Conservation (phyloP, 2,888 invertebrate genomes). For the Caenorhabditis becei region DNA sequence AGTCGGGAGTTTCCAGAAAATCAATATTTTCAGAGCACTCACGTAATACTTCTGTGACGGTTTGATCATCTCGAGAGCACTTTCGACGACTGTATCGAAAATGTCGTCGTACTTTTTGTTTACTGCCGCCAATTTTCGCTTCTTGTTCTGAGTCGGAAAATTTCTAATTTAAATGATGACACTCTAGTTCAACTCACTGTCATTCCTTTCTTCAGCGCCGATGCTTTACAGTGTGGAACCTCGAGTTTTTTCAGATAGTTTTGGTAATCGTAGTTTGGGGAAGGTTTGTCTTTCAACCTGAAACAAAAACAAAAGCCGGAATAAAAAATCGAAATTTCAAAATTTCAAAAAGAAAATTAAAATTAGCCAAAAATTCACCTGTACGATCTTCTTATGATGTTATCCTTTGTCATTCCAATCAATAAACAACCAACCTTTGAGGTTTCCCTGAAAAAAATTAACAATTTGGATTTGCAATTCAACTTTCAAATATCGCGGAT, state of each 20-base stretch:
- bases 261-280: slow-evolving; percentile 25
- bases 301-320: slow-evolving; percentile 13
- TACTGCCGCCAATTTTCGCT: neutral
- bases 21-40: too few relatives aligned
- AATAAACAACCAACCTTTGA: neutral
- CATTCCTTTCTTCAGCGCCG: neutral
- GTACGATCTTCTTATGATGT: slow-evolving; percentile 30
- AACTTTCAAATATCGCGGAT: slow-evolving; percentile 25
- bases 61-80: slow-evolving; percentile 17
- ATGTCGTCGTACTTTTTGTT: slow-evolving; percentile 53
- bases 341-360: too few relatives aligned
- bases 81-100: slow-evolving; percentile 35
- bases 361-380: slow-evolving; percentile 18
- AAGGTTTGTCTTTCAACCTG: slow-evolving; percentile 47
- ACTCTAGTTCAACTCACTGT: too few relatives aligned
- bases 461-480: neutral
- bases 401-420: slow-evolving; percentile 18
- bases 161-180: too few relatives aligned
- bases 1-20: too few relatives aligned
- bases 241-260: slow-evolving; percentile 25
- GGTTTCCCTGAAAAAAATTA: neutral
- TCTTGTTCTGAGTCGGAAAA: neutral
- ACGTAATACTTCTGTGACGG: slow-evolving; percentile 16
- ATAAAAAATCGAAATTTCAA: too few relatives aligned
- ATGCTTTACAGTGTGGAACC: neutral